Evolutionary conservation across 2,113 vertebrate genomes (phyloP).

Genomic region (Antennarius striatus): DNA sequence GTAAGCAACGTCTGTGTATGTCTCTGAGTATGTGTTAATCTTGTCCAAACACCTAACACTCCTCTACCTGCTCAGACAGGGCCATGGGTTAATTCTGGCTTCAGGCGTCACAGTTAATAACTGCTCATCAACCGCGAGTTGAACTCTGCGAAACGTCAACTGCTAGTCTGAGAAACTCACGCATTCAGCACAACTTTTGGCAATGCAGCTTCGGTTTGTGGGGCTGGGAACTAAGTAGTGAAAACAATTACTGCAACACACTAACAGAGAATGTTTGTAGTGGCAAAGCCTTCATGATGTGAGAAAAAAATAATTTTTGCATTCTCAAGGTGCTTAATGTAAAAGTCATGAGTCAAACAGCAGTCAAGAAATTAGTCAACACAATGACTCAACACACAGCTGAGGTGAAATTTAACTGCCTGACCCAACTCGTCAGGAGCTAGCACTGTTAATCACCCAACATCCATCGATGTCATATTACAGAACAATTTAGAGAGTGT

Average conservation of each 20-base stretch:
- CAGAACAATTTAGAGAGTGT: conserved; percentile 39
- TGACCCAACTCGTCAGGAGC: conserved; percentile 49
- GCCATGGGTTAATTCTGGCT: conserved; percentile 81
- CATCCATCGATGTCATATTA: conserved; percentile 26
- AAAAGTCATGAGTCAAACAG: conserved; percentile 39
- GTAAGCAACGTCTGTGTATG: conserved; percentile 44
- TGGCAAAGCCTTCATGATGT: conserved; percentile 1
- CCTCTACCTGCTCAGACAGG: conserved; percentile 80
- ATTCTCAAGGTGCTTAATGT: conserved; percentile 29
- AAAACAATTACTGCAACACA: background rate
- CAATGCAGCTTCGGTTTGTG: no score
- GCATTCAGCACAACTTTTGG: conserved; percentile 43
- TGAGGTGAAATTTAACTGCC: conserved; percentile 46
- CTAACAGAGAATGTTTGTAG: background rate
- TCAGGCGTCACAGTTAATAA: conserved; percentile 74
- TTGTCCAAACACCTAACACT: conserved; percentile 74
- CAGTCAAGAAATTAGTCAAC: conserved; percentile 61
- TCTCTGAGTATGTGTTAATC: conserved; percentile 73
- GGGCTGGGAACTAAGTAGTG: no score
- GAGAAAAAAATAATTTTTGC: conserved; percentile 18
- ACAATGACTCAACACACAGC: conserved; percentile 32
- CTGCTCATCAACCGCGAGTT: conserved; percentile 76
- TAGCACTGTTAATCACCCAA: conserved; percentile 64
- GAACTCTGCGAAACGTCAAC: conserved; percentile 69
- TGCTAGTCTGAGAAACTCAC: conserved; percentile 42